These are phyloP conservation scores for Apomyelois bistriatella DNA, from an alignment of 2,888 invertebrate genomes.

Conservation along the genomic window DNA sequence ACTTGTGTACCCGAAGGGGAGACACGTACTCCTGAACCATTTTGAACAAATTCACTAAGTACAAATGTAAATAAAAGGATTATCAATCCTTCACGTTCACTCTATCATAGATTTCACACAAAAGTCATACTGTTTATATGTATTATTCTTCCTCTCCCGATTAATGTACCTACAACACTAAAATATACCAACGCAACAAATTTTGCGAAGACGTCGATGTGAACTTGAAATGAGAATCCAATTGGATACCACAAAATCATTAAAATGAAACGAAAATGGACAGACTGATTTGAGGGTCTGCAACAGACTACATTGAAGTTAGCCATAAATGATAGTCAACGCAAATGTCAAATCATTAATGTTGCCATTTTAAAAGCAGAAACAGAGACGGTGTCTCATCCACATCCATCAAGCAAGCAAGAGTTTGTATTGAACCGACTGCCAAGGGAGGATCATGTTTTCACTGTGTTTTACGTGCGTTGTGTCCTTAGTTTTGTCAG, in stretches of 20 bases:
- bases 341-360: slow-evolving; percentile 18
- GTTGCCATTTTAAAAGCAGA: slow-evolving; percentile 9
- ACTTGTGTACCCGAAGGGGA: slow-evolving; percentile 96
- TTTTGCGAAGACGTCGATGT: slow-evolving; percentile 41
- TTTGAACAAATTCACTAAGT: slow-evolving; percentile 37
- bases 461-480: no score
- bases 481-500: no score
- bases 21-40: slow-evolving; percentile 99
- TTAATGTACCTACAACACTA: slow-evolving; percentile 41
- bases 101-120: slow-evolving; percentile 57
- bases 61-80: slow-evolving; percentile 48
- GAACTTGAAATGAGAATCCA: slow-evolving; percentile 49
- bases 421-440: no score
- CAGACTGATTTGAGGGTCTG: slow-evolving; percentile 29
- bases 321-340: slow-evolving; percentile 21
- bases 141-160: slow-evolving; percentile 53
- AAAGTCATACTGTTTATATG: slow-evolving; percentile 53
- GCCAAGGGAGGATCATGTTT: no score
- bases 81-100: slow-evolving; percentile 41
- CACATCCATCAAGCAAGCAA: no score
- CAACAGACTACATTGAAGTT: slow-evolving; percentile 35
- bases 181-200: slow-evolving; percentile 48
- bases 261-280: slow-evolving; percentile 45
- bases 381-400: not conserved
- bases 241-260: slow-evolving; percentile 5